These are phyloP conservation scores for Channa striata DNA, from an alignment of 2,797 vertebrate species.

Conservation along the genomic window DNA sequence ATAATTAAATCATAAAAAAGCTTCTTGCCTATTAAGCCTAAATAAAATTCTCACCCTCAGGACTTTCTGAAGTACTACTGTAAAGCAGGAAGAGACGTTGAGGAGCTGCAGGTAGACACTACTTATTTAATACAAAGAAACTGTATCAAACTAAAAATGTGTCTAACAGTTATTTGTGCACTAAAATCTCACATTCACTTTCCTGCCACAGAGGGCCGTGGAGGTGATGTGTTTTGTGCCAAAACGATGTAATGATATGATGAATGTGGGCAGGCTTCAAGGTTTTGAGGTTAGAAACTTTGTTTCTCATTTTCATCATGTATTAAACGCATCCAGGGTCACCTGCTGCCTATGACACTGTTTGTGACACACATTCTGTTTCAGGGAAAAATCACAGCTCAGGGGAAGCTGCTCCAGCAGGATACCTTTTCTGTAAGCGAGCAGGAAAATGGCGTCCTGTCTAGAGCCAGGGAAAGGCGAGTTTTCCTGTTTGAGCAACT, in stretches of 20 bases:
- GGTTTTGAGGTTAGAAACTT: constrained; percentile 88
- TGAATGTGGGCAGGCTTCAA: constrained; percentile 92
- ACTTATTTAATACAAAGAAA: neutral
- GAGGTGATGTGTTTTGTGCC: constrained; percentile 94
- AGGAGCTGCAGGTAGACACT: constrained; percentile 86
- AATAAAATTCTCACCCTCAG: constrained; percentile 67
- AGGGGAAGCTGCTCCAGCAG: constrained; percentile 93
- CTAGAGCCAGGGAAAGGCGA: constrained; percentile 87
- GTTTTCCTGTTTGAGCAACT: constrained; percentile 95
- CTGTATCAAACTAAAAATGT: neutral
- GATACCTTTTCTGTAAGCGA: constrained; percentile 90
- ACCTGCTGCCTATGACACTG: neutral
- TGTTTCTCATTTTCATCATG: neutral
- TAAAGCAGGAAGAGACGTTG: constrained; percentile 87
- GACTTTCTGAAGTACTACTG: constrained; percentile 92
- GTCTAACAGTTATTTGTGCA: neutral
- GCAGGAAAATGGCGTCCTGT: constrained; percentile 84
- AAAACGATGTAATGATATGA: constrained; percentile 94
- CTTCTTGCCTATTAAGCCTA: neutral
- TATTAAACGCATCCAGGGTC: neutral
- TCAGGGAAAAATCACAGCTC: constrained; percentile 92
- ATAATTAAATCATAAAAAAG: neutral
- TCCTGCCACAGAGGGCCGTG: constrained; percentile 85
- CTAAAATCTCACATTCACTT: neutral
- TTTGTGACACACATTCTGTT: constrained; percentile 21